Evolutionary conservation across 2,113 vertebrate species (phyloP), one percentile per base, ranked within the genome.

Genomic region (Pygoscelis adeliae): DNA sequence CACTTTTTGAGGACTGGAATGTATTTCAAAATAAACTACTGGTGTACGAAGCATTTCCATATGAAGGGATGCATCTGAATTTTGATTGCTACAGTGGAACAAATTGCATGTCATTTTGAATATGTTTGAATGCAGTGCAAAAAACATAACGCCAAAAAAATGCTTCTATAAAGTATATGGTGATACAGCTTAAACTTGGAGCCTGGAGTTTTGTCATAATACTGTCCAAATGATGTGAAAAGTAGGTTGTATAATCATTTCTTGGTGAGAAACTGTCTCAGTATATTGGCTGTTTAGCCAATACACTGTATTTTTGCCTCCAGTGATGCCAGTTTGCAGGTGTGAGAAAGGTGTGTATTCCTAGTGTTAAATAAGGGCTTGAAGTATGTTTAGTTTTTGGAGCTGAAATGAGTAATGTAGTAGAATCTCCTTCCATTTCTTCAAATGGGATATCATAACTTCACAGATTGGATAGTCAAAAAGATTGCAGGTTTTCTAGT

Each of bases 61-160:
- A 10, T 30, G 32, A 92, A 85, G 89, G 90, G 89, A 36, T 72
- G 80, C 73, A 91, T 97, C 69, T 87, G 92, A 87, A 90, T 94
- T 96, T 95, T 95, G 47, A 63, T 55, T 67, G 63, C 16, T 50
- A 2, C 7, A 26, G 50, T 2, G 3, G 83, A 91, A 73, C 22
- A 76, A 96, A 65, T 36, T 42, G 30, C n/a, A 15, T 27, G 19
- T 78, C 30, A 38, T 0, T 91, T 78, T 26, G 52, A 59, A 15
- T 53, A 18, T 44, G 29, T n/a, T 73, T 58, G 62, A 89, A 49
- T 42, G 50, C 27, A 40, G 7, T 10, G n/a, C 25, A 42, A 66
- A 50, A 81, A 92, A 61, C 23, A 46, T 23, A n/a, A 40, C 21
- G 4, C 2, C 3, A 38, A 49, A 42, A 36, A 87, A 74, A 34